These are phyloP conservation scores for Pedicia rivosa DNA, from an alignment of 2,888 invertebrate genomes.

Conservation along the genomic window DNA sequence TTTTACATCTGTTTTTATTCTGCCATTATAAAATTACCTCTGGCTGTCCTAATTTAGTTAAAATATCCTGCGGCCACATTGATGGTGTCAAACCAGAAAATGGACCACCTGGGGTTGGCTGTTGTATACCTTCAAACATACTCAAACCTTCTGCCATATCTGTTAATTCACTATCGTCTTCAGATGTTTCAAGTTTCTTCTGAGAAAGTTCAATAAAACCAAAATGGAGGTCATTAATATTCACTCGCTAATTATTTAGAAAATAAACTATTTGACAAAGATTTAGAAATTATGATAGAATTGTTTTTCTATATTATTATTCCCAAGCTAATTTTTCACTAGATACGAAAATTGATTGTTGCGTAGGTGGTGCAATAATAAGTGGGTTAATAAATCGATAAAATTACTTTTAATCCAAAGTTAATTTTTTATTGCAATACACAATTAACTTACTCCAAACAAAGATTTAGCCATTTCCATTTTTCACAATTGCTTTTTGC, in stretches of 20 bases:
- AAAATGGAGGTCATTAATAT: no score
- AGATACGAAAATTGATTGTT: background rate
- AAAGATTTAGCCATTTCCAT: constrained; percentile 91
- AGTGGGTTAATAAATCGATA: background rate
- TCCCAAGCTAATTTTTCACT: background rate
- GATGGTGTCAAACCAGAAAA: constrained; percentile 90
- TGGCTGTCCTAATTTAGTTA: constrained; percentile 65
- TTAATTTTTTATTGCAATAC: constrained; percentile 75
- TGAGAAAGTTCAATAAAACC: constrained; percentile 22
- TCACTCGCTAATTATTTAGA: no score
- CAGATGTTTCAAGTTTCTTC: constrained; percentile 67
- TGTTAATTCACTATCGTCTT: constrained; percentile 53
- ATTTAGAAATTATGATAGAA: no score
- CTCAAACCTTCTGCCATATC: constrained; percentile 53
- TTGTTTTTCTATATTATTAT: no score
- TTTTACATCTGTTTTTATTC: no score
- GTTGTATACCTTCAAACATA: constrained; percentile 44
- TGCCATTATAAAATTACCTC: no score
- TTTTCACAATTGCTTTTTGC: no score
- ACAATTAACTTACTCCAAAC: constrained; percentile 73
- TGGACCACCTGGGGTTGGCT: constrained; percentile 72
- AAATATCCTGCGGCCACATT: constrained; percentile 93
- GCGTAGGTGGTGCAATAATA: background rate
- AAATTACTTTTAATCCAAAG: constrained; percentile 40
- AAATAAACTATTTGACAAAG: no score